Base-by-base conservation (phyloP, 1,140 invertebrate genomes). In the Lordiphosa mommai region DNA sequence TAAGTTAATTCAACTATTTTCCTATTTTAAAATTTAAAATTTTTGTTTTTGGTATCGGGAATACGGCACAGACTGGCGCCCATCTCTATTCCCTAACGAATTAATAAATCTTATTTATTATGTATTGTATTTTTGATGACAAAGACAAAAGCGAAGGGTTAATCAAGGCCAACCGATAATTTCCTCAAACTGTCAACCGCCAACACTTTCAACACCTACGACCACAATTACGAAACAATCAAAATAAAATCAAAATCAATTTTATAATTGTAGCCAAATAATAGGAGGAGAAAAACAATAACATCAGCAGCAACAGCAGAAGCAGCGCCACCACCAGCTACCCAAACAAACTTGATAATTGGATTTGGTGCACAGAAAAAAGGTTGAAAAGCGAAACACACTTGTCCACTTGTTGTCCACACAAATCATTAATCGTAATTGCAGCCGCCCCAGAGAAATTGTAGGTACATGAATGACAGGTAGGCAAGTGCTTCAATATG, bases 361-460 rank as follows among this genome's bases (percentile, higher is more conserved):
- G 64, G 56, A 68, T 68, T 68, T 53, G 55, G 27, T 30, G 48
- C 53, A 61, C 29, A 49, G 12, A 37, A 27, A 38, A 14, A 44
- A 38, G 49, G 43, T 51, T 38, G 55, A 67, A 51, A 66, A 36
- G 49, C 52, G 43, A 34, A 48, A 84, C 57, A 60, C 64, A 70
- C 66, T 80, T 71, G 74, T 74, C 72, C 63, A 64, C 73, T 66
- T 44, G 67, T 52, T 65, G 65, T 59, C 57, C 61, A 71, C 72
- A 76, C 51, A 69, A 72, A 57, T 58, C 69, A 69, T 65, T 61
- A 84, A 84, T 66, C 58, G 63, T 84, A 84, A 84, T 84, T 77
- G 77, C 72, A 72, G 77, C 65, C 55, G 51, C 41, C 76, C 47
- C 49, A 61, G 50, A 57, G 61, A 37, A 46, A 29, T 37, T 57